Base-by-base conservation (phyloP, 2,797 vertebrate genomes). In the Pseudochromis fuscus region DNA sequence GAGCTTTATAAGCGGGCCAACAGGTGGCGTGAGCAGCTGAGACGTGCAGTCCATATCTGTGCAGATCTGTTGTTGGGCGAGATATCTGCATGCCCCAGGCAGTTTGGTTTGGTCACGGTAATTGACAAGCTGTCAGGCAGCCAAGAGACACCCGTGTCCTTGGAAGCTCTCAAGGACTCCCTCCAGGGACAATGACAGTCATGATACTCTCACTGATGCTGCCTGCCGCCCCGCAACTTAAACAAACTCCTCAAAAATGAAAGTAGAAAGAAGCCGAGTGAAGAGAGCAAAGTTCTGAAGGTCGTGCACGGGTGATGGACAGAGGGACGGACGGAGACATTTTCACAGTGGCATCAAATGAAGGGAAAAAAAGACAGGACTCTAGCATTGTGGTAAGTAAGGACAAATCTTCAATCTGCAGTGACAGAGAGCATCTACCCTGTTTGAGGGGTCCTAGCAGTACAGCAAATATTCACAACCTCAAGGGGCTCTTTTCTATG, bases 101-200 rank as follows among this genome's bases (percentile, higher is more conserved):
- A 55, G 84, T 74, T 68, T 56, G 53, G 33, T 83, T 74, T 61
- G 77, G 69, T 76, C 65, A 71, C 61, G 15, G 85, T 90, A 87
- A 92, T 85, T 90, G 91, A 91, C 77, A 75, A 85, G 74, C 83
- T 91, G 88, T 91, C 90, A 89, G 63, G 62, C 75, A 45, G 91
- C 89, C 90, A 91, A 90, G 82, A 87, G 78, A 86, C 79, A 80
- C 59, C 62, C 3, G 24, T 33, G 86, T 87, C 91, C 87, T 89
- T 90, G 79, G 67, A 84, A 89, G 82, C 73, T 83, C 66, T 83
- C 77, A 90, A 89, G 85, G 91, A 84, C 88, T 62, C 60, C 66
- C 78, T 56, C 64, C 2, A 7, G 70, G 71, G 68, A 87, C 63
- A 66, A 64, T 30, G 72, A 76, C 69, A 81, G 55, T 69, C 77